Evolutionary conservation across 2,888 invertebrate species (phyloP), one percentile per base, ranked within the genome.

Genomic region (Pristionchus exspectatus): DNA sequence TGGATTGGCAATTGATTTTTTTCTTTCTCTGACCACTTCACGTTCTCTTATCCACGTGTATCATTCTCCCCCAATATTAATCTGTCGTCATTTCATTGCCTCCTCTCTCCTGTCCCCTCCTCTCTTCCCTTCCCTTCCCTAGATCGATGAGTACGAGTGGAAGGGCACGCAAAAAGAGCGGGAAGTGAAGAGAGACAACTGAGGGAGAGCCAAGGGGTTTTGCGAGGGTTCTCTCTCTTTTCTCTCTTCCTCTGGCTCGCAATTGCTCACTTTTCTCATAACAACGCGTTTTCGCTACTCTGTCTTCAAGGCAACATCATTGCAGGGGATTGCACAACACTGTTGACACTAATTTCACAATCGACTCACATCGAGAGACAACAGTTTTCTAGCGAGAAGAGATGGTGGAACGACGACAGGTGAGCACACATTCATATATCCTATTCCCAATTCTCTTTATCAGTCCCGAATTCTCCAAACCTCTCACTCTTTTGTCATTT

Each of bases 111-210:
- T 30, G 21, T 24, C 16, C 38, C 87, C 27, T 16, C 30, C 50
- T 50, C 87, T 27, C 50, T 27, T 59, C 50, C 16, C 59, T 59
- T 33, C 30, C 74, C 74, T 74, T 74, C 38, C 24, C 74, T 38
- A 59, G 84, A 85, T 85, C 56, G 84, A 85, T 85, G 81, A 81
- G 81, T 81, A 27, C 81, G 81, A 81, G 81, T 50, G 81, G 81
- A 50, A 81, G 81, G 50, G 81, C 81, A 21, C 81, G 81, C 81
- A 81, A 81, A 81, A 81, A 81, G 81, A 81, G 81, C 81, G 81
- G 4, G 81, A 63, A 63, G 59, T 59, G 72, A 72, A 38, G 38
- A 74, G 74, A 74, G 74, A 74, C 38, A 74, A 74, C 74, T 74
- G 74, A 24, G 74, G 74, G 74, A 50, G 50, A 81, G 50, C 44